Evolutionary conservation across 2,797 vertebrate genomes (phyloP).

Genomic region (Chiroxiphia lanceolata): DNA sequence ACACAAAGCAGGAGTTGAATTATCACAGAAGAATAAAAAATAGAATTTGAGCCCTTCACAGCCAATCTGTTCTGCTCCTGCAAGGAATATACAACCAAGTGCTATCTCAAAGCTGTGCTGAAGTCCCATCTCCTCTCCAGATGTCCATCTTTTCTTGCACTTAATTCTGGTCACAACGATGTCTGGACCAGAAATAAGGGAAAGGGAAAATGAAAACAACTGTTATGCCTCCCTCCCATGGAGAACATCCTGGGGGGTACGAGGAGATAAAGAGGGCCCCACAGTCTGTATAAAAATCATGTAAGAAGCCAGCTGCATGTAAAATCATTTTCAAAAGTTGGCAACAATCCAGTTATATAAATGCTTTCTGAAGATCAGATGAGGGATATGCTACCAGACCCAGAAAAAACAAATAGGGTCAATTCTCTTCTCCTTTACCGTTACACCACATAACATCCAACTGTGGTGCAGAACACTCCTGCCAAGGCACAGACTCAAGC

Average conservation of each 20-base stretch:
- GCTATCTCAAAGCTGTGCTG: not conserved
- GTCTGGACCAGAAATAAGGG: not conserved
- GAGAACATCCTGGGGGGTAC: constrained; percentile 45
- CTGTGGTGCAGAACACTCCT: not conserved
- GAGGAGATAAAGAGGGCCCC: constrained; percentile 23
- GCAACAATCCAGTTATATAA: constrained; percentile 36
- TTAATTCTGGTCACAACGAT: constrained; percentile 44
- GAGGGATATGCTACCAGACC: constrained; percentile 9
- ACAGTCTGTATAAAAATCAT: not conserved
- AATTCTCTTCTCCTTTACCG: not conserved
- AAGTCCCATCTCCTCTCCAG: constrained; percentile 42
- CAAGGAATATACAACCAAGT: not conserved
- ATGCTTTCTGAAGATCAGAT: constrained; percentile 22
- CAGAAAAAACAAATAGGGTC: not conserved
- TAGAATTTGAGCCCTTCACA: not conserved
- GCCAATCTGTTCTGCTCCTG: not conserved
- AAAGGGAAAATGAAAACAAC: constrained; percentile 45
- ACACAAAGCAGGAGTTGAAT: not conserved
- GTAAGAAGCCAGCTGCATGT: constrained; percentile 35
- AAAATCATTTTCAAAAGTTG: constrained; percentile 17
- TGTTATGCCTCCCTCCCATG: constrained; percentile 51
- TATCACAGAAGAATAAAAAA: not conserved
- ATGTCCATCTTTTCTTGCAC: constrained; percentile 52
- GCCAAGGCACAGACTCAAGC: not conserved
- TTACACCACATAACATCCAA: not conserved